Evolutionary conservation across 2,888 invertebrate genomes (phyloP).

Genomic region (Acanthopleura granulata): DNA sequence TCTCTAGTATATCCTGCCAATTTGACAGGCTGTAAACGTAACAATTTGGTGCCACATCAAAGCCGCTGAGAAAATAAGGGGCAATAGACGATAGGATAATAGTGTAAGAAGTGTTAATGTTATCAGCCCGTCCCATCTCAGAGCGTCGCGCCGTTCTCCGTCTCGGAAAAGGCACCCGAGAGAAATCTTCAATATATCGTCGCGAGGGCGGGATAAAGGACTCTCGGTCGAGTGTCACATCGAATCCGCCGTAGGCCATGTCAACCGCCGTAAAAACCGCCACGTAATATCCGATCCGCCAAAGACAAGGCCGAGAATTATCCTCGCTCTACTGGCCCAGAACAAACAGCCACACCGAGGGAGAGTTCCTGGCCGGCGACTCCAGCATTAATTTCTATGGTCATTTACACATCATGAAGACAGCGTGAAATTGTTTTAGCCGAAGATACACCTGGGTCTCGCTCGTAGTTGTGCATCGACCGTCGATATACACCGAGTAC

Average conservation of each 20-base stretch:
- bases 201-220: not conserved
- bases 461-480: not conserved
- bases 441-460: not conserved
- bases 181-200: no score
- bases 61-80: not conserved
- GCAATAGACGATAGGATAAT: not conserved
- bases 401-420: not conserved
- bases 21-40: conserved; percentile 15
- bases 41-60: conserved; percentile 18
- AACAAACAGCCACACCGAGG: not conserved
- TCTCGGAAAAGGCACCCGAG: not conserved
- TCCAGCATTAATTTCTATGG: not conserved
- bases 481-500: no score
- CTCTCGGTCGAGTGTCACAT: not conserved
- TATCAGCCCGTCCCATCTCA: not conserved
- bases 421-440: conserved; percentile 17
- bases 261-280: not conserved
- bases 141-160: not conserved
- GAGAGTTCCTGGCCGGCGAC: not conserved
- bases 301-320: conserved; percentile 16
- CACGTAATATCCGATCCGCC: conserved; percentile 11
- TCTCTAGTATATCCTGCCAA: not conserved
- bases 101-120: conserved; percentile 11
- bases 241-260: not conserved
- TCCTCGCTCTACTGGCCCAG: conserved; percentile 1